Conservation (phyloP, 1,140 invertebrate species). For the Pseudobourletiella spinata region DNA sequence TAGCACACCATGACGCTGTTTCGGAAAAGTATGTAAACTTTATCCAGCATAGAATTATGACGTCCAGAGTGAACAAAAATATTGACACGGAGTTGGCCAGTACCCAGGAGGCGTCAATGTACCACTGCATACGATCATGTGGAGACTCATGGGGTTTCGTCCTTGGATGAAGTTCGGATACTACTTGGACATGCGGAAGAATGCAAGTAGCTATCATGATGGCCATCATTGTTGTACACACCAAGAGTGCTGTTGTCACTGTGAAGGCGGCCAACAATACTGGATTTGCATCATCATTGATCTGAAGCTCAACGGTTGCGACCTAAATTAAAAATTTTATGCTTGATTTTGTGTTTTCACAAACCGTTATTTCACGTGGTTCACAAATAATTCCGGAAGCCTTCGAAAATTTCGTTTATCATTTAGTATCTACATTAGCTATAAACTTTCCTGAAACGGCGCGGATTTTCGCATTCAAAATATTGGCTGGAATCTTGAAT, state of each 20-base stretch:
- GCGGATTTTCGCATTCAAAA: neutral
- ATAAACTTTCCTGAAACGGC: neutral
- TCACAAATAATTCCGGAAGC: neutral
- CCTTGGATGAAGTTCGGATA: conserved; percentile 22
- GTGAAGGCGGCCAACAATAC: conserved; percentile 30
- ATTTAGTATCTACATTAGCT: too few relatives aligned
- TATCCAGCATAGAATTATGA: conserved; percentile 33
- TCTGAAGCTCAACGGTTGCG: conserved; percentile 34
- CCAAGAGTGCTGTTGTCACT: conserved; percentile 28
- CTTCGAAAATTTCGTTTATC: neutral
- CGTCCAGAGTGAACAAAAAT: conserved; percentile 33
- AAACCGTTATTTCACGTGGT: neutral
- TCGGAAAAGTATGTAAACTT: conserved; percentile 35
- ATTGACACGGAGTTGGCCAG: conserved; percentile 32
- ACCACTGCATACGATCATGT: conserved; percentile 25
- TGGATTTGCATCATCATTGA: conserved; percentile 35
- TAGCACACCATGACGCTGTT: conserved; percentile 29
- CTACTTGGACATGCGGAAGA: conserved; percentile 31
- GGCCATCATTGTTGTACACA: conserved; percentile 34
- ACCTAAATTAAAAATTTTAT: conserved; percentile 25
- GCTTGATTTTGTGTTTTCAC: neutral
- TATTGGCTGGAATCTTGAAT: too few relatives aligned
- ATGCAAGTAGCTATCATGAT: conserved; percentile 34
- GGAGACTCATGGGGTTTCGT: conserved; percentile 23
- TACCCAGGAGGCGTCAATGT: conserved; percentile 34